Percentiles rank a stretch among this genome's conserved stretches.
Conservation (phyloP, 2,113 vertebrate genomes). For the Melanotaenia duboulayi region DNA sequence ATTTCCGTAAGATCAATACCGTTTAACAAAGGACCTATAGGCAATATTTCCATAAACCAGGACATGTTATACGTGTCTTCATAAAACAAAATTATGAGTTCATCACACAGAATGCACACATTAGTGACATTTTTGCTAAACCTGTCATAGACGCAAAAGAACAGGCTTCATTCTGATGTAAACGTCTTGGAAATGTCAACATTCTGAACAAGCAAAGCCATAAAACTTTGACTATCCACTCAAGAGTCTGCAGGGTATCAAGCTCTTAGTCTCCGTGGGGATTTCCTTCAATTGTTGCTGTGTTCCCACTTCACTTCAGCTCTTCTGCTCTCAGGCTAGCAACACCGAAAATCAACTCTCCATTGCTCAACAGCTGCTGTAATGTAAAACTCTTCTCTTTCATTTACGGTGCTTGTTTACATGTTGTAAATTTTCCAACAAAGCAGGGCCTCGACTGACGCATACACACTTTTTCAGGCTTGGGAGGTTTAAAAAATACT, state of each 20-base stretch:
- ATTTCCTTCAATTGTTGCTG: conserved; percentile 80
- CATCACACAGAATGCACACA: background rate
- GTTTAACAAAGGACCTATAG: conserved; percentile 18
- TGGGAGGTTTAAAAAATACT: background rate
- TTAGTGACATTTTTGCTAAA: background rate
- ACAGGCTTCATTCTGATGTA: conserved; percentile 4
- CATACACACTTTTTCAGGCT: background rate
- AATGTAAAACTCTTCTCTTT: background rate
- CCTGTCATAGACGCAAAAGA: background rate
- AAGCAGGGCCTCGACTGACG: background rate
- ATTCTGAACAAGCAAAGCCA: conserved; percentile 41
- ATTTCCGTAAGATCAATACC: conserved; percentile 88
- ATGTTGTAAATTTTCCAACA: background rate
- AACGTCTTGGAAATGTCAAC: conserved; percentile 22
- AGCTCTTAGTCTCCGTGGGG: conserved; percentile 59
- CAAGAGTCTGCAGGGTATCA: conserved; percentile 43
- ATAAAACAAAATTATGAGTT: background rate
- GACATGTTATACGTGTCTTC: background rate
- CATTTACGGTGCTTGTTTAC: background rate
- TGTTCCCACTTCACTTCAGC: conserved; percentile 49
- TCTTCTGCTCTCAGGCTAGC: conserved; percentile 21
- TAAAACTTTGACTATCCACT: conserved; percentile 15
- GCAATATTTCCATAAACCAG: conserved; percentile 9
- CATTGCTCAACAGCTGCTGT: conserved; percentile 1
- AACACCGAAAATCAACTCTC: conserved; percentile 13